These are phyloP conservation scores for Verasper variegatus DNA, from an alignment of 2,113 vertebrate species.

Conservation along the genomic window DNA sequence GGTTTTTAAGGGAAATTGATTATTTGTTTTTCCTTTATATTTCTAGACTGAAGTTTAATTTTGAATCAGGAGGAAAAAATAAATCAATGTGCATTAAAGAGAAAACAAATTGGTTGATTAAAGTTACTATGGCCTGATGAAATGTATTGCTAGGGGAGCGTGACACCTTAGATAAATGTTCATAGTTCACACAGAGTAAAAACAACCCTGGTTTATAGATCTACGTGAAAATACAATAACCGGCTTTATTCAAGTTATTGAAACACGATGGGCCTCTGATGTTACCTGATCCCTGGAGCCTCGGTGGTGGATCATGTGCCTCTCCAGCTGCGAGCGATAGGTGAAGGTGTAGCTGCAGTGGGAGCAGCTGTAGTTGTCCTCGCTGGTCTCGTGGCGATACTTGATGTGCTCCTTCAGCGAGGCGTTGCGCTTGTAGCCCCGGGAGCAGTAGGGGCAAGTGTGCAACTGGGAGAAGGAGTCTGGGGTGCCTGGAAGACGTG, in stretches of 20 bases:
- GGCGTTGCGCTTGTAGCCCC: constrained; percentile 97
- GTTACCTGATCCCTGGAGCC: constrained; percentile 90
- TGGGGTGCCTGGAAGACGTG: constrained; percentile 84
- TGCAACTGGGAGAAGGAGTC: constrained; percentile 94
- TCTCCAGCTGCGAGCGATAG: constrained; percentile 95
- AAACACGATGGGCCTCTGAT: not conserved
- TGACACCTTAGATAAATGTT: too few relatives aligned
- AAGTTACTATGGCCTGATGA: too few relatives aligned
- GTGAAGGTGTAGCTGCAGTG: constrained; percentile 97
- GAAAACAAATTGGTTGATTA: not conserved
- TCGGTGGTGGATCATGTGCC: constrained; percentile 97
- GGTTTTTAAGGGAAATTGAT: not conserved
- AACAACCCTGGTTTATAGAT: too few relatives aligned
- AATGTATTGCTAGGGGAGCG: too few relatives aligned
- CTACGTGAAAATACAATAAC: too few relatives aligned
- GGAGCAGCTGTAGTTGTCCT: constrained; percentile 97
- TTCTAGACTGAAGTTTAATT: not conserved
- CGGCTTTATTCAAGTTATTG: too few relatives aligned
- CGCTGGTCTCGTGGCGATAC: constrained; percentile 96
- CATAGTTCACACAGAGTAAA: too few relatives aligned
- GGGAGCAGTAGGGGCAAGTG: constrained; percentile 95
- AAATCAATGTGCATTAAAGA: not conserved
- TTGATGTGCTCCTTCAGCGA: constrained; percentile 98
- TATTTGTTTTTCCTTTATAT: not conserved
- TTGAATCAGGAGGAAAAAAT: not conserved